phyloP scores from a whole-genome alignment of 2,113 vertebrate species.

The Dromiciops gliroides region DNA sequence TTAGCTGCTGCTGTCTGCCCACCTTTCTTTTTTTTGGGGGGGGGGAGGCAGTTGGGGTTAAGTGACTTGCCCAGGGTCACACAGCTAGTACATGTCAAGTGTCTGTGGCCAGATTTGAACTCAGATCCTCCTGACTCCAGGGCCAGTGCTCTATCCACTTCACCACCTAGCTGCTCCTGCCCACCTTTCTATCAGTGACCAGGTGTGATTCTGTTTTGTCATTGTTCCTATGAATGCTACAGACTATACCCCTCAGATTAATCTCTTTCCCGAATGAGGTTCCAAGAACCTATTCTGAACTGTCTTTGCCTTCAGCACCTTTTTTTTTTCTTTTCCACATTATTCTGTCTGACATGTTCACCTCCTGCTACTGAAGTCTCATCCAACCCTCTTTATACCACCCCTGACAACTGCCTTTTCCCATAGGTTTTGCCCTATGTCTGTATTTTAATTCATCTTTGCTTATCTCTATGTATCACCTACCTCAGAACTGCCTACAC shows the following conservation, averaged over 20 bases:
- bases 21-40: too few relatives aligned
- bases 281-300: background rate
- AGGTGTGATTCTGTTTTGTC: background rate
- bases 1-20: background rate
- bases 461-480: slow-evolving; percentile 6
- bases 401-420: background rate
- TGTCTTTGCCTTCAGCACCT: background rate
- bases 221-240: background rate
- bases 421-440: background rate
- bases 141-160: too few relatives aligned
- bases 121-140: too few relatives aligned
- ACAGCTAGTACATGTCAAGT: too few relatives aligned
- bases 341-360: slow-evolving; percentile 31
- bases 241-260: slow-evolving; percentile 9
- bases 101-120: too few relatives aligned
- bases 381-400: slow-evolving; percentile 1
- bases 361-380: slow-evolving; percentile 22
- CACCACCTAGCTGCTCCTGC: too few relatives aligned
- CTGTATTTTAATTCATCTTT: slow-evolving; percentile 24
- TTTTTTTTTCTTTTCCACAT: background rate
- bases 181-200: background rate
- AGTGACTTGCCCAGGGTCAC: too few relatives aligned
- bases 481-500: slow-evolving; percentile 63
- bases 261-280: background rate
- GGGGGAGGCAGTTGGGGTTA: too few relatives aligned